These are phyloP conservation scores for Tipula vernalis DNA, from an alignment of 2,888 invertebrate species.

Conservation along the genomic window DNA sequence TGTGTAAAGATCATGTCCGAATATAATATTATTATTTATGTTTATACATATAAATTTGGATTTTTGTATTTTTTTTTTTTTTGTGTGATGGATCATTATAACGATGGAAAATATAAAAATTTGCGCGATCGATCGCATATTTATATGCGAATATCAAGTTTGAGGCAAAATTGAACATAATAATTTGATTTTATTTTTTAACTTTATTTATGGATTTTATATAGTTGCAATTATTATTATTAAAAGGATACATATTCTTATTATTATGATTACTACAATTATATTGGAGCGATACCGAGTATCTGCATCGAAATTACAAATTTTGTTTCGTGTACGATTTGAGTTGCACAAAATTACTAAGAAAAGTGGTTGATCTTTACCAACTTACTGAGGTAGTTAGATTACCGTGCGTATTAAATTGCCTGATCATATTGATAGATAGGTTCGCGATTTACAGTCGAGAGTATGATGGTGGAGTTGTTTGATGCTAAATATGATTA, in stretches of 20 bases:
- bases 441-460: too few species aligned
- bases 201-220: not conserved
- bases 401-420: not conserved
- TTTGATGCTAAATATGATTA: too few species aligned
- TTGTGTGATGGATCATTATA: not conserved
- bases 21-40: not conserved
- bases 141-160: not conserved
- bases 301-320: not conserved
- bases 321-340: not conserved
- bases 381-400: not conserved
- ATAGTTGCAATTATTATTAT: not conserved
- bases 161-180: not conserved
- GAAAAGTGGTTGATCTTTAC: not conserved
- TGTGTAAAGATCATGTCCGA: not conserved
- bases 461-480: too few species aligned
- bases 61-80: not conserved
- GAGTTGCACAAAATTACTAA: not conserved
- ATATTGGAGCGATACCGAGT: not conserved
- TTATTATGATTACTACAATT: slow-evolving; percentile 4
- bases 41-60: not conserved
- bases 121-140: not conserved
- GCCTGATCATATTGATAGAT: not conserved
- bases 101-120: not conserved
- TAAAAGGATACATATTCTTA: not conserved
- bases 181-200: not conserved